phyloP scores from a whole-genome alignment of 2,888 invertebrate species.

The Mesodorylaimus sp. region DNA sequence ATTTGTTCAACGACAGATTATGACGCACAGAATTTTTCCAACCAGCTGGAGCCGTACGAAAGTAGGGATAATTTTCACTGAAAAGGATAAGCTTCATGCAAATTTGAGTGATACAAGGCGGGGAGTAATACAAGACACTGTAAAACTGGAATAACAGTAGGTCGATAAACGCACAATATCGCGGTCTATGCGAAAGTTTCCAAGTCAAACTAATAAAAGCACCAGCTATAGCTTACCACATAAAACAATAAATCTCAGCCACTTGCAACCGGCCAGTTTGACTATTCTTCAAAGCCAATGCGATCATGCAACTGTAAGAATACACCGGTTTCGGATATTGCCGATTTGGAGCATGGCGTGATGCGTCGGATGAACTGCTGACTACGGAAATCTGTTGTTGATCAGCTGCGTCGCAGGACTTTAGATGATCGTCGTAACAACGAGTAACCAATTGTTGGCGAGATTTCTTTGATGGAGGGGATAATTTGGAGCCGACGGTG shows the following conservation, averaged over 20 bases:
- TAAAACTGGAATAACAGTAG: neutral
- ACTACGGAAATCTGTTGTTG: no score
- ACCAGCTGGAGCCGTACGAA: conserved; percentile 89
- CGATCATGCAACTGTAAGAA: conserved; percentile 91
- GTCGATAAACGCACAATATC: no score
- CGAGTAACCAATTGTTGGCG: no score
- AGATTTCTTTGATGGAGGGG: no score
- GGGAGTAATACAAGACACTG: neutral
- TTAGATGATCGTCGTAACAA: no score
- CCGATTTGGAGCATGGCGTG: no score
- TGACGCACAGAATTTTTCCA: conserved; percentile 98
- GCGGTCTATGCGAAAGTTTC: no score
- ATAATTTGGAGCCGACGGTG: no score
- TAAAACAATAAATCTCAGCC: conserved; percentile 93
- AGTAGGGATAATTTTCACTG: conserved; percentile 92
- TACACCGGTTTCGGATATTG: conserved; percentile 85
- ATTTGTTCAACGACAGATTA: conserved; percentile 88
- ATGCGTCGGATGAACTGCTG: no score
- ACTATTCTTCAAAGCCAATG: conserved; percentile 91
- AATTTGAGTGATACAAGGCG: conserved; percentile 13
- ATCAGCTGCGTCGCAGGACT: no score
- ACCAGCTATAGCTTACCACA: conserved; percentile 56
- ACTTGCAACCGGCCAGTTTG: conserved; percentile 81
- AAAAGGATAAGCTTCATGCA: no score
- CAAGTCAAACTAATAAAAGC: no score